Evolutionary conservation across 2,797 vertebrate genomes (phyloP), one percentile per base, ranked within the genome.

Genomic region (Cottoperca gobio): DNA sequence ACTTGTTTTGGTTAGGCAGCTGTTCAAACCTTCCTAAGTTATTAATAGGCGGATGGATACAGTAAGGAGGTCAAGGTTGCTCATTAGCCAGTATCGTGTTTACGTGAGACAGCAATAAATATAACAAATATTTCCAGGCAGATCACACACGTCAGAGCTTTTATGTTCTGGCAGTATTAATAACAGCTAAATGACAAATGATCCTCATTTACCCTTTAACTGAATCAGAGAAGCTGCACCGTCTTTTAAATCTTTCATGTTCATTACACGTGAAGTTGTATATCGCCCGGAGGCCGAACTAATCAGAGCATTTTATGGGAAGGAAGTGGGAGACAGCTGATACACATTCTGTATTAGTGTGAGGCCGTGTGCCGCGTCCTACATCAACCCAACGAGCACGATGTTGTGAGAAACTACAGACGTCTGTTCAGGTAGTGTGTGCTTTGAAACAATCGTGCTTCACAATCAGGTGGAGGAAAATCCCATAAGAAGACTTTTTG

Each of bases 381-480:
- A 10, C 76, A 63, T 69, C 52, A 57, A 62, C 17, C 43, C 57
- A 68, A 21, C 33, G 8, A 59, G 9, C 46, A 62, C 40, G 53
- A 40, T 48, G 17, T 45, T 73, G 50, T 54, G 49, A 81, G 43
- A 78, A 63, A 68, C 57, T 64, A 50, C 78, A 71, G 60, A 69
- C 5, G 2, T 39, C 28, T 60, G 81, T 73, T 83, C 70, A 77
- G 77, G 63, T 67, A 24, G 42, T 48, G 52, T 66, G 66, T 73
- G 67, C 63, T 85, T 69, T 76, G 46, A 73, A 85, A 82, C 65
- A 76, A 87, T 73, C 70, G 61, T 45, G 55, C 1, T 54, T 82
- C 78, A 67, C 88, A 86, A 83, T 84, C 60, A 79, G 81, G 83
- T 75, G 70, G 60, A 78, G 78, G 70, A 75, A 86, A 82, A 83